These are phyloP conservation scores for Arvicanthis niloticus DNA, from an alignment of 2,113 vertebrate species.

Conservation along the genomic window DNA sequence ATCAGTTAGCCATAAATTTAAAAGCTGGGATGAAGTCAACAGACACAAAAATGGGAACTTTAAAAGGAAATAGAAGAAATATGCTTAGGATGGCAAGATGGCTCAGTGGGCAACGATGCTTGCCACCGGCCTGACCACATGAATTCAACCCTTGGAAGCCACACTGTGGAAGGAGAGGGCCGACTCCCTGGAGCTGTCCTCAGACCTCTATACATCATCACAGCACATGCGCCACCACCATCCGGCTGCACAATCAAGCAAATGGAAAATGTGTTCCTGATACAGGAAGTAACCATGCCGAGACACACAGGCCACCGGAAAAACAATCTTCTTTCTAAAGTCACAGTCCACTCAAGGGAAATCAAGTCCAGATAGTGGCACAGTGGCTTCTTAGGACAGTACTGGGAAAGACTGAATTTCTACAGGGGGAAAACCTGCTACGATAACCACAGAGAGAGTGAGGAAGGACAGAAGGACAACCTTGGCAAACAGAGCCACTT, in stretches of 20 bases:
- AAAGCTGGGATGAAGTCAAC: not conserved
- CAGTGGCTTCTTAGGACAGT: not conserved
- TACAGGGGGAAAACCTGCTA: not conserved
- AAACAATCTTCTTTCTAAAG: not conserved
- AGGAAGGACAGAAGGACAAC: constrained; percentile 21
- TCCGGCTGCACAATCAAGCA: not conserved
- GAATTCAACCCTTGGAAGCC: not conserved
- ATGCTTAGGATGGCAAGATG: not conserved
- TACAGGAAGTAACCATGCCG: not conserved
- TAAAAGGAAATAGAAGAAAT: not conserved
- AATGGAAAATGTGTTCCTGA: not conserved
- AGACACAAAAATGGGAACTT: not conserved
- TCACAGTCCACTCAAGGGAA: not conserved
- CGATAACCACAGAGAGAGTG: not conserved
- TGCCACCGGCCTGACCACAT: not conserved
- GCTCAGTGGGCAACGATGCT: not conserved
- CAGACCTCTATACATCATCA: not conserved
- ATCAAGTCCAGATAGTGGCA: not conserved
- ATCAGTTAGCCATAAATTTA: not conserved
- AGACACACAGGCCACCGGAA: not conserved
- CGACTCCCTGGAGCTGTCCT: not conserved
- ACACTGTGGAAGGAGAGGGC: not conserved
- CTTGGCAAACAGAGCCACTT: not conserved
- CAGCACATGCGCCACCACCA: not conserved
- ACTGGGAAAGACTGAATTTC: not conserved